These are phyloP conservation scores for Netelia virgata DNA, from an alignment of 2,888 invertebrate species.

Conservation along the genomic window DNA sequence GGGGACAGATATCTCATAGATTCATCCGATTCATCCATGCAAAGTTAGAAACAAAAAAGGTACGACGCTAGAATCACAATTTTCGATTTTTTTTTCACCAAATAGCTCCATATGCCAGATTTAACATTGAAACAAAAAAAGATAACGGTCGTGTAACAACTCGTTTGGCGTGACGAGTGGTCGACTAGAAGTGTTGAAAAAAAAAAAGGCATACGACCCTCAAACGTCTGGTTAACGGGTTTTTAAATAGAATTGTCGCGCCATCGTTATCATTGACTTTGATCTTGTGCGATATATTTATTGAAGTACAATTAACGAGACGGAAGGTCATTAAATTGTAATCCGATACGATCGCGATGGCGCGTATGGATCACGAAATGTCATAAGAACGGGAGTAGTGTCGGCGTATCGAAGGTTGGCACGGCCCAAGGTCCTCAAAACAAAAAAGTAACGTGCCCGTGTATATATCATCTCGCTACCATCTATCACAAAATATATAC, in stretches of 20 bases:
- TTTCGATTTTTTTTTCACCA: neutral
- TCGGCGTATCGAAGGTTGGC: conserved; percentile 61
- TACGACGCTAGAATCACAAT: neutral
- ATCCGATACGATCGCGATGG: conserved; percentile 75
- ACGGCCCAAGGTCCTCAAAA: conserved; percentile 63
- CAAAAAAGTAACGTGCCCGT: conserved; percentile 25
- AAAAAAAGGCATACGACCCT: neutral
- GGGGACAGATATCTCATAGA: no score
- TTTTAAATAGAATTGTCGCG: conserved; percentile 42
- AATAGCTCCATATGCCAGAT: neutral
- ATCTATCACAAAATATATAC: conserved; percentile 17
- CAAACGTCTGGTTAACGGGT: neutral
- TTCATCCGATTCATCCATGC: no score
- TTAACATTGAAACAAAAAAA: neutral
- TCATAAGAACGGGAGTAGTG: conserved; percentile 68
- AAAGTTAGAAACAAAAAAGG: neutral
- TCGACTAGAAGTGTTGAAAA: neutral
- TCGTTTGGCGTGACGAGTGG: neutral
- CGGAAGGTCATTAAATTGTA: conserved; percentile 72
- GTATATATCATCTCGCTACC: conserved; percentile 20
- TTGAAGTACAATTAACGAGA: conserved; percentile 51
- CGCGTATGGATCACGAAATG: conserved; percentile 72
- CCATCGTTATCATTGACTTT: conserved; percentile 45
- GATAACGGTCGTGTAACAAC: neutral
- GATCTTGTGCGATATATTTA: conserved; percentile 1